Base-by-base conservation (phyloP, 2,113 vertebrate genomes). In the Cyanoramphus novaezelandiae region DNA sequence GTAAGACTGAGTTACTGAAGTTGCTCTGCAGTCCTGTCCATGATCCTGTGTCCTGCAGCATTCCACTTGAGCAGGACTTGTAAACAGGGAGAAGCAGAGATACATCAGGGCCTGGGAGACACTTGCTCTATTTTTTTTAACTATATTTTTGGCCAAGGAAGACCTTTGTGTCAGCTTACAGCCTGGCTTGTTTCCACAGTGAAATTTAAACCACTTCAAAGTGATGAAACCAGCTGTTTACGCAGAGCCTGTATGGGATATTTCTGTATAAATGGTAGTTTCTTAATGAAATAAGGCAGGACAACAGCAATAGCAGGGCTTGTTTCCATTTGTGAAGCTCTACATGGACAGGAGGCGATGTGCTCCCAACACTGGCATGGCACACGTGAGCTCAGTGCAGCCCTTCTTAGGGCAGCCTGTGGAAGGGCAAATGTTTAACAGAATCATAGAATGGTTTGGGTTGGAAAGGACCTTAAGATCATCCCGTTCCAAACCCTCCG, bases 361-460 rank as follows among this genome's bases (percentile, higher is more conserved):
- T 63, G 2, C n/a, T 94, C 41, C 41, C 2, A 10, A 13, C 37
- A 3, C 33, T 46, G 37, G 2, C 52, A 37, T 0, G 1, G 43
- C 18, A 63, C 72, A 75, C 0, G 0, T 1, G 7, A 74, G 18
- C 21, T 88, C 49, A n/a, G 23, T 31, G 13, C n/a, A 63, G 28
- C 8, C 7, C 46, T 47, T 47, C 46, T 47, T 47, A 47, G 46
- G 46, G 46, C 46, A 46, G 46, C 19, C 46, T 46, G 46, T 46
- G 46, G 19, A 46, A 46, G 46, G 46, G 46, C 20, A 47, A 23
- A 47, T 20, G 46, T 47, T 47, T 47, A 47, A 47, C 46, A 47
- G 46, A 47, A 47, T 47, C 46, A 47, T 47, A 47, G 46, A 47
- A 47, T 47, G 11, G 46, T 47, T 47, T 23, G 46, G 46, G 46